A percentile compares a stretch with the other conserved stretches of the same genome.
Conservation (phyloP, 2,888 invertebrate genomes). For the Tiphia femorata region DNA sequence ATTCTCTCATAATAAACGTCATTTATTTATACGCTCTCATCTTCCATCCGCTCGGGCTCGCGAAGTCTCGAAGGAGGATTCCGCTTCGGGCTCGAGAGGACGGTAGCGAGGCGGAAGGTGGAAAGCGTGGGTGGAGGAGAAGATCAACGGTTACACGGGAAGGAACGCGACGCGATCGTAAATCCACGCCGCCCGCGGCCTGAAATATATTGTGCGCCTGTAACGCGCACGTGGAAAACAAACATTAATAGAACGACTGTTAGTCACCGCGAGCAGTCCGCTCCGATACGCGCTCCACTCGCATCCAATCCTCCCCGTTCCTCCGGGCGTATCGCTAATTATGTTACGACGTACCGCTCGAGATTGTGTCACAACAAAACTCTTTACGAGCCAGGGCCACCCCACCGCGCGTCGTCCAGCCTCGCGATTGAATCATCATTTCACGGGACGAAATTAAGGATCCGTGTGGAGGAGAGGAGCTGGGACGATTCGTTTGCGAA, state of each 20-base stretch:
- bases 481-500: no score
- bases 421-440: slow-evolving; percentile 7
- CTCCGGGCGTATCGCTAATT: slow-evolving; percentile 36
- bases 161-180: slow-evolving; percentile 32
- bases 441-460: slow-evolving; percentile 3
- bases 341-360: slow-evolving; percentile 34
- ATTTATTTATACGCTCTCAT: slow-evolving; percentile 65
- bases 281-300: no score
- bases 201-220: slow-evolving; percentile 26
- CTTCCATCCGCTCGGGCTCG: slow-evolving; percentile 17
- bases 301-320: slow-evolving; percentile 11
- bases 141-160: slow-evolving; percentile 40
- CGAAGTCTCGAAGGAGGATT: slow-evolving; percentile 22
- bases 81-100: neutral
- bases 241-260: slow-evolving; percentile 44
- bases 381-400: slow-evolving; percentile 7
- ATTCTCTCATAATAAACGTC: slow-evolving; percentile 61
- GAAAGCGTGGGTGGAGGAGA: slow-evolving; percentile 13
- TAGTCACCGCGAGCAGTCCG: no score
- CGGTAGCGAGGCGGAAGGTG: neutral
- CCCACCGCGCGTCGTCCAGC: neutral
- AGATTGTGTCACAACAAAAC: slow-evolving; percentile 40
- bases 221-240: slow-evolving; percentile 37
- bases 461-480: no score
- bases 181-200: slow-evolving; percentile 26